A percentile compares a stretch with the other conserved stretches of the same genome.
These are phyloP conservation scores for Aptenodytes forsteri DNA, from an alignment of 2,113 vertebrate genomes.

Conservation along the genomic window DNA sequence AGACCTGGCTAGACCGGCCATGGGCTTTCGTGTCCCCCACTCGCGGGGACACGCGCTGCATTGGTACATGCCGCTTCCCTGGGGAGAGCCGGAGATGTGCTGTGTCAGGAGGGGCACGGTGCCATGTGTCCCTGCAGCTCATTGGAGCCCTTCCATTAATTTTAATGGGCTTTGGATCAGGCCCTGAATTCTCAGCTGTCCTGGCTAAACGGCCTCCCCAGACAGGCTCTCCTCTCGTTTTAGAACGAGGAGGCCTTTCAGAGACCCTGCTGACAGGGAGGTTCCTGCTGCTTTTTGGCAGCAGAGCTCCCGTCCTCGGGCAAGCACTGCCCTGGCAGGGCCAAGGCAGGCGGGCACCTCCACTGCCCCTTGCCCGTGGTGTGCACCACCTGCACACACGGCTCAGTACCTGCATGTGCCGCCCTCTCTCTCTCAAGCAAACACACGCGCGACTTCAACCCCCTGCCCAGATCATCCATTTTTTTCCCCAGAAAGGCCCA, in stretches of 20 bases:
- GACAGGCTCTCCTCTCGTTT: neutral
- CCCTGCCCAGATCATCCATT: neutral
- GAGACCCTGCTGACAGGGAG: neutral
- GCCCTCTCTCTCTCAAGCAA: neutral
- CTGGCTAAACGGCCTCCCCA: neutral
- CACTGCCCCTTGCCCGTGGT: fast-evolving
- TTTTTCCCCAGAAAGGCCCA: neutral
- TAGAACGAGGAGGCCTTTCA: neutral
- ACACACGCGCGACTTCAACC: neutral
- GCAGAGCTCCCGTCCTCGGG: neutral
- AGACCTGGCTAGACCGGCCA: neutral
- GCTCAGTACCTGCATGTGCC: neutral
- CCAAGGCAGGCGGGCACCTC: neutral
- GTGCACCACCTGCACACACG: neutral
- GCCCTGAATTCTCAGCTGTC: slow-evolving; percentile 59
- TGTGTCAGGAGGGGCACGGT: neutral
- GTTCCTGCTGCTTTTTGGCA: neutral
- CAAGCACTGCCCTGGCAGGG: fast-evolving
- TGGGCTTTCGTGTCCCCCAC: neutral
- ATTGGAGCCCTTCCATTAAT: slow-evolving; percentile 29
- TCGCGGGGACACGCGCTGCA: fast-evolving
- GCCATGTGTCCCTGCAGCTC: neutral
- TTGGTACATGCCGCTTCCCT: fast-evolving
- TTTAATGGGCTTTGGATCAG: slow-evolving; percentile 49
- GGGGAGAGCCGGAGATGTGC: neutral